Evolutionary conservation across 2,888 invertebrate species (phyloP).

Genomic region (Unio delphinus): DNA sequence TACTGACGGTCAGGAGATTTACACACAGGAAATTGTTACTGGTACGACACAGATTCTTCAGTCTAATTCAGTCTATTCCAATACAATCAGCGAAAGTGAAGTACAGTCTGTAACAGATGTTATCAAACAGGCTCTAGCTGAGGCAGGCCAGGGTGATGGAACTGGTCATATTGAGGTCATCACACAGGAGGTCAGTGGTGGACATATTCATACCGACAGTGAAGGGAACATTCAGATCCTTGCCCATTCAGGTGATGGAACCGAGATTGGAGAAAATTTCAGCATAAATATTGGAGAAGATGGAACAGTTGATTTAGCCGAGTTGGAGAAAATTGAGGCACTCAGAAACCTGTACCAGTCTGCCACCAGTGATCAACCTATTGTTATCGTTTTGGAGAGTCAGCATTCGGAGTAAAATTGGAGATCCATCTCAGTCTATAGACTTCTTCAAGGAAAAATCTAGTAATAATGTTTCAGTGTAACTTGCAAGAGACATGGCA

Average conservation of each 20-base stretch:
- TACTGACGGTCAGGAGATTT: not conserved
- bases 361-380: constrained; percentile 24
- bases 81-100: too few species aligned
- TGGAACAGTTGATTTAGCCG: constrained; percentile 29
- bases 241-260: constrained; percentile 6
- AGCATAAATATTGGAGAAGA: constrained; percentile 38
- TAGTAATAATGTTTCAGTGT: too few species aligned
- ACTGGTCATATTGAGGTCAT: too few species aligned
- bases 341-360: constrained; percentile 21
- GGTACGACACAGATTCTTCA: constrained; percentile 1
- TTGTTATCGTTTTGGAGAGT: constrained; percentile 34
- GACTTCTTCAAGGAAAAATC: too few species aligned
- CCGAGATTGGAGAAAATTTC: constrained; percentile 21
- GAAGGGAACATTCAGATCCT: constrained; percentile 3
- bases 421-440: too few species aligned
- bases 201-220: not conserved
- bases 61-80: not conserved
- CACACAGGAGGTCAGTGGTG: too few species aligned
- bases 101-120: not conserved
- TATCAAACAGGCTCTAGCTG: constrained; percentile 21
- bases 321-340: constrained; percentile 35
- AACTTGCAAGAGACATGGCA: too few species aligned
- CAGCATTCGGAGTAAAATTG: constrained; percentile 11
- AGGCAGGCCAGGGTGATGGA: constrained; percentile 6
- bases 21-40: not conserved